These are phyloP conservation scores for Drosophila nasuta DNA, from an alignment of 1,140 invertebrate species.

Conservation along the genomic window DNA sequence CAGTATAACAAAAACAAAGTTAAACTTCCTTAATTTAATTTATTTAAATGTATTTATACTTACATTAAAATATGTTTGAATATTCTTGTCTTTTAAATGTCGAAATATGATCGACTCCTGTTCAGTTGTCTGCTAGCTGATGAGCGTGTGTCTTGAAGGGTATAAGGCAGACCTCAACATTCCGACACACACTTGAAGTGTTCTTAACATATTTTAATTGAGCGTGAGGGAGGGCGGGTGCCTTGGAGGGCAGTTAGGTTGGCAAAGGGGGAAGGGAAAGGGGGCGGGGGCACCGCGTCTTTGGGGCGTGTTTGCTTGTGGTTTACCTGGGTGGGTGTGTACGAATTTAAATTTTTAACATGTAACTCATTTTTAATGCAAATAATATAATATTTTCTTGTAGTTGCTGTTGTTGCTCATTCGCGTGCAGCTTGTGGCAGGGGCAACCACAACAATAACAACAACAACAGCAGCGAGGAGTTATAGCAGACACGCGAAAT, in stretches of 20 bases:
- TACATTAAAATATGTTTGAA: neutral
- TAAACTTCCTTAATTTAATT: neutral
- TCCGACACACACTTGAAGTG: slow-evolving; percentile 38
- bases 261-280: neutral
- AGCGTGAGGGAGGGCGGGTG: slow-evolving; percentile 11
- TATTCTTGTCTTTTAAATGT: neutral
- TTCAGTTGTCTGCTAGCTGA: neutral
- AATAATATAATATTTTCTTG: slow-evolving; percentile 65
- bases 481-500: slow-evolving; percentile 61
- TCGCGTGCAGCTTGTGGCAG: slow-evolving; percentile 23
- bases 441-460: slow-evolving; percentile 16
- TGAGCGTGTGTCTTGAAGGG: neutral
- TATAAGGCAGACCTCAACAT: slow-evolving; percentile 15
- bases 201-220: slow-evolving; percentile 59
- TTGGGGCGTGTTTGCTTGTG: slow-evolving; percentile 55
- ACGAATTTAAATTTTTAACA: slow-evolving; percentile 79
- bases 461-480: slow-evolving; percentile 15
- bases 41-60: too few relatives aligned
- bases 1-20: neutral
- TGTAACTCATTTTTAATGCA: slow-evolving; percentile 82
- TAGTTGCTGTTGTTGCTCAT: slow-evolving; percentile 17
- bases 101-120: neutral
- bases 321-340: slow-evolving; percentile 66
- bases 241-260: neutral
- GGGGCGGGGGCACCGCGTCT: neutral